Evolutionary conservation across 2,888 invertebrate genomes (phyloP).

Genomic region (Terebella lapidaria): DNA sequence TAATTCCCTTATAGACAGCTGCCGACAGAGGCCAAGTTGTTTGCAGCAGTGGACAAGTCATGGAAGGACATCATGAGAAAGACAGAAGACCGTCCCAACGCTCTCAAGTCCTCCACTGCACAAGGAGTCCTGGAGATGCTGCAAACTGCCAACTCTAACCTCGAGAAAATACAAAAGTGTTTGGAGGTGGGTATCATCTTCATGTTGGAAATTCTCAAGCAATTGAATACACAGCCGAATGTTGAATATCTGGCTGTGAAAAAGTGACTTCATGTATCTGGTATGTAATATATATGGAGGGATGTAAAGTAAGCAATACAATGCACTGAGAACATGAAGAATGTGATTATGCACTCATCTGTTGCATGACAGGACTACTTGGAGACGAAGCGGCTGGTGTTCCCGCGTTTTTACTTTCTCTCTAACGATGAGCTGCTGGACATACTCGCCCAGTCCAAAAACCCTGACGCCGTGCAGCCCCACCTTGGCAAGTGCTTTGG

Average conservation of each 20-base stretch:
- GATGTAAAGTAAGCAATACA: no score
- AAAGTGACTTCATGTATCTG: no score
- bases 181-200: conserved; percentile 47
- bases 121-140: conserved; percentile 49
- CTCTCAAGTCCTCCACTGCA: conserved; percentile 47
- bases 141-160: conserved; percentile 43
- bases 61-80: conserved; percentile 53
- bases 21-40: conserved; percentile 47
- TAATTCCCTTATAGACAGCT: conserved; percentile 42
- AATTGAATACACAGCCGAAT: no score
- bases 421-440: conserved; percentile 53
- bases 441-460: conserved; percentile 51
- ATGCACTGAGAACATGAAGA: no score
- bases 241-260: no score
- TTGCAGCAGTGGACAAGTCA: conserved; percentile 46
- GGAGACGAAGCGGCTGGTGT: conserved; percentile 51
- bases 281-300: no score
- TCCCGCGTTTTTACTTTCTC: conserved; percentile 53
- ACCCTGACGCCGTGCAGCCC: conserved; percentile 51
- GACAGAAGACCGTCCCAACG: conserved; percentile 51
- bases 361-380: conserved; percentile 52
- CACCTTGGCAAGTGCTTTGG: conserved; percentile 53
- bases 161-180: conserved; percentile 53
- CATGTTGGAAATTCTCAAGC: no score
- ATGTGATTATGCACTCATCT: no score